Base-by-base conservation (phyloP, 1,140 invertebrate species). In the Lepidotrigona ventralis region DNA sequence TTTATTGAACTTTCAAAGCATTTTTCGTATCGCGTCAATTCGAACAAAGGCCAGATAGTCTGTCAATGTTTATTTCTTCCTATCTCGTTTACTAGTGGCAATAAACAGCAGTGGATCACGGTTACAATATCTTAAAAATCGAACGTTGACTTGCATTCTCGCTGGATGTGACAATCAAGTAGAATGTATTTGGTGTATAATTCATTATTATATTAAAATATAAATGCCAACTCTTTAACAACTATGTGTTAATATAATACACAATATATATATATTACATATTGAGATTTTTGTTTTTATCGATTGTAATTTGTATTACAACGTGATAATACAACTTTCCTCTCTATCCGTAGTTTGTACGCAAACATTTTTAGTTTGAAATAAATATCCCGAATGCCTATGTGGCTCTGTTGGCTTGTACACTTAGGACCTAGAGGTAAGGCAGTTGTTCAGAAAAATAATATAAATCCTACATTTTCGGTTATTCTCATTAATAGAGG, bases 201-300 rank as follows among this genome's bases (percentile, higher is more conserved):
- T 84, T 69, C 86, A 88, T 83, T 86, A 86, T 89, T 89, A 88
- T 93, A 93, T 92, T 93, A 93, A 93, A 93, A 93, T 92, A 93
- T 91, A 93, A 93, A 92, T 92, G 90, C 90, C 89, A 87, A 90
- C 85, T 87, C 75, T 85, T 89, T 87, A 88, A 90, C 88, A 86
- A 82, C 84, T 89, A 89, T 80, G 89, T 69, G 85, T 83, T 72
- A 58, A 74, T 81, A 69, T 87, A 72, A 63, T 74, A 82, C 79
- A 78, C 84, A 60, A 79, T 88, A 86, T 88, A 86, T 26, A 86
- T 95, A 86, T 95, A 94, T 85, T 95, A 95, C 94, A 95, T 94
- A 33, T 94, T 93, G 51, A 73, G 5, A 39, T 39, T 81, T 46
- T 74, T 84, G 70, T 29, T 73, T 79, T 75, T 69, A 77, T 71